Conservation (phyloP, 1,140 invertebrate genomes). For the Zophobas atratus region DNA sequence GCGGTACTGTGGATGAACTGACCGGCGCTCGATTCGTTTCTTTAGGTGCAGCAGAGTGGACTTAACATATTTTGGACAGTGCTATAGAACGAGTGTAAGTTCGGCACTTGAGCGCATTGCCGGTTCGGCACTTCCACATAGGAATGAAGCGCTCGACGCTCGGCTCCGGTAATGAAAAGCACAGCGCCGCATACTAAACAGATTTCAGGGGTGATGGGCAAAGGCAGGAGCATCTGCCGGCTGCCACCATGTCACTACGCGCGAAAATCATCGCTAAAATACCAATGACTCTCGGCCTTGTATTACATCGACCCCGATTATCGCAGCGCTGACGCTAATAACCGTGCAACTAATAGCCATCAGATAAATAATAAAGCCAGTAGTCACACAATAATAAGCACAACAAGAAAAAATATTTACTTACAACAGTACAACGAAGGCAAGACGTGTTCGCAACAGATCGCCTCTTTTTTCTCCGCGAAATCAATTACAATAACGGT, state of each 20-base stretch:
- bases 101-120: constrained; percentile 53
- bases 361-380: too few relatives aligned
- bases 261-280: constrained; percentile 45
- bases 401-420: too few relatives aligned
- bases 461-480: too few relatives aligned
- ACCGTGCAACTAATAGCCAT: not conserved
- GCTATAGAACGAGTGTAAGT: constrained; percentile 49
- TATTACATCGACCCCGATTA: constrained; percentile 7
- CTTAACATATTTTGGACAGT: constrained; percentile 44
- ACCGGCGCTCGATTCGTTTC: constrained; percentile 7
- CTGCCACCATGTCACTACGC: constrained; percentile 42
- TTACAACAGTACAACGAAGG: too few relatives aligned
- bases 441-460: too few relatives aligned
- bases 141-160: constrained; percentile 63
- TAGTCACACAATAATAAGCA: too few relatives aligned
- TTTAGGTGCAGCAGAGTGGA: constrained; percentile 35
- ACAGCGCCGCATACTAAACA: constrained; percentile 67
- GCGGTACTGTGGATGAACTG: constrained; percentile 4
- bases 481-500: too few relatives aligned
- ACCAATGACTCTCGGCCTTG: constrained; percentile 20
- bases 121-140: constrained; percentile 57
- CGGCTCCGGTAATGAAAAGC: constrained; percentile 68
- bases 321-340: not conserved
- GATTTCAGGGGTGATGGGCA: constrained; percentile 51
- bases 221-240: constrained; percentile 46